Base-by-base conservation (phyloP, 2,113 vertebrate genomes). In the Notarius quadriscutis region DNA sequence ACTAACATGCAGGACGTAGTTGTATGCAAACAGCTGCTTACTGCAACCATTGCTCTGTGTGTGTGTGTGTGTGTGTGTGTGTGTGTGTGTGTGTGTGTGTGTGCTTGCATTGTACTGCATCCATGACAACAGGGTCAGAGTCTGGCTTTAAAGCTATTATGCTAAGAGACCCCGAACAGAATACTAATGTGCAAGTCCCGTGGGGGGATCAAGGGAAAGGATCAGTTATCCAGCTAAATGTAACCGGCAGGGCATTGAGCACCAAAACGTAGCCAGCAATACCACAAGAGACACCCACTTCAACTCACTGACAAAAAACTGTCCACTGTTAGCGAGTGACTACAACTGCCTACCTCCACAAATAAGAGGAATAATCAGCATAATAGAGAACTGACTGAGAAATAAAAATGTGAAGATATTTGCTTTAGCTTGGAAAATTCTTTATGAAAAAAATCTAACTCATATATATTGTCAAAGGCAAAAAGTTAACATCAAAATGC, bases 61-160 rank as follows among this genome's bases (percentile, higher is more conserved):
- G 80, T 87, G 86, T 87, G 80, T 83, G 86, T 82, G 86, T 80
- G 60, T 89, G 78, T 81, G 63, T 84, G 81, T 63, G 57, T 77
- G 34, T 41, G 71, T 72, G 65, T 63, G 80, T 87, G 80, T 51
- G 34, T 72, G 86, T 74, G 86, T 74, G 86, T 83, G 80, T 87
- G 86, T 87, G 71, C 78, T 81, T 69, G 69, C 78, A 72, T 85
- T 84, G 94, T 94, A 93, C 93, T 94, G 93, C 93, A 95, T 95
- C 94, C 94, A 96, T 96, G 95, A 96, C 95, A 96, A 95, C 94
- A 95, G 93, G 93, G 93, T 94, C 92, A 93, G 94, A 95, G 93
- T 94, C 93, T 95, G 92, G 90, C 93, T 95, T 95, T 96, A 95
- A 96, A 95, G 94, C 93, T 95, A 95, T 96, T 96, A 95, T 95